These are phyloP conservation scores for Pogonocichla stellata DNA, from an alignment of 2,113 vertebrate genomes.

Conservation along the genomic window DNA sequence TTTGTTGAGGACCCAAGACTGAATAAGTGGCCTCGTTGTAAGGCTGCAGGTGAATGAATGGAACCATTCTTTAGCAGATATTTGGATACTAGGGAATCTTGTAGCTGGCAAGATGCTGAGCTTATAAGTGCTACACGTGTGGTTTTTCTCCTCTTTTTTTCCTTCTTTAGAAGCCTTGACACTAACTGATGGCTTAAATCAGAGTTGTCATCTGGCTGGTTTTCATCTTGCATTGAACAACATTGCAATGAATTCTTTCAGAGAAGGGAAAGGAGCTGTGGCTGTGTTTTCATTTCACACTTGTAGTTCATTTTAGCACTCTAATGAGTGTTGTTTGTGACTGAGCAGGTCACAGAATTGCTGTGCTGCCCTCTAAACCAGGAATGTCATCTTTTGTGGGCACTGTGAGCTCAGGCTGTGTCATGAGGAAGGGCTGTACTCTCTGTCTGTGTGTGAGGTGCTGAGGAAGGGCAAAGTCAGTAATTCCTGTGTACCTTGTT, in stretches of 20 bases:
- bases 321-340: neutral
- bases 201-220: neutral
- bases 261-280: neutral
- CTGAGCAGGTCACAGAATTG: neutral
- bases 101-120: neutral
- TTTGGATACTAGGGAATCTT: neutral
- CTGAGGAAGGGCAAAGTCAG: neutral
- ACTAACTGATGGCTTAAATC: neutral
- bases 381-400: neutral
- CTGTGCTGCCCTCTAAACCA: neutral
- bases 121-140: neutral
- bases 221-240: neutral
- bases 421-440: neutral
- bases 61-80: neutral
- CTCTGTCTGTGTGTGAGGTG: neutral
- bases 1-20: neutral
- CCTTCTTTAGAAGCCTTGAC: neutral
- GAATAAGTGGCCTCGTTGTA: neutral
- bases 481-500: fast-evolving
- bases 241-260: neutral
- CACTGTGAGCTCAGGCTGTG: neutral
- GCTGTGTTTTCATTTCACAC: neutral
- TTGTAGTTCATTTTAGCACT: neutral
- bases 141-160: neutral
- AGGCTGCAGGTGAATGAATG: neutral